Conservation (phyloP, 2,888 invertebrate genomes). For the Marronus borbonicus region DNA sequence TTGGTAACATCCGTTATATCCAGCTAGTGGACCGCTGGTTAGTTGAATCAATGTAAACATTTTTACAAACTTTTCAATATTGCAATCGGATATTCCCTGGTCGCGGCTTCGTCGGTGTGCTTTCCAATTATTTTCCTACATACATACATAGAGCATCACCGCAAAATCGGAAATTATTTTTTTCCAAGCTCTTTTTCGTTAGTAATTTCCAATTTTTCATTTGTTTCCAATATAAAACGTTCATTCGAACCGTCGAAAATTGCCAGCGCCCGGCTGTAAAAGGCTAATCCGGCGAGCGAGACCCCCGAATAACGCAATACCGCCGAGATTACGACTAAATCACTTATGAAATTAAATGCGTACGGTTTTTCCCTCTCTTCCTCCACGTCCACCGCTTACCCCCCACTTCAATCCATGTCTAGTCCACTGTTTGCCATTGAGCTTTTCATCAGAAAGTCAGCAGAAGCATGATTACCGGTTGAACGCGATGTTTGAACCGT, state of each 20-base stretch:
- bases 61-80: too few relatives aligned
- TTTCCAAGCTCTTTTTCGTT: background rate
- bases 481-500: background rate
- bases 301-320: conserved; percentile 22
- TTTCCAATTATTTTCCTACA: too few relatives aligned
- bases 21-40: too few relatives aligned
- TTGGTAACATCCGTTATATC: too few relatives aligned
- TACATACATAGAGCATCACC: too few relatives aligned
- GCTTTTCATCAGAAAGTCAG: background rate
- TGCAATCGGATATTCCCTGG: too few relatives aligned
- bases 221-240: background rate
- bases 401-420: background rate
- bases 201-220: background rate
- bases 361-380: conserved; percentile 1
- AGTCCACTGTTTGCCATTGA: background rate
- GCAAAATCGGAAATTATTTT: background rate
- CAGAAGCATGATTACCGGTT: conserved; percentile 26
- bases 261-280: conserved; percentile 2
- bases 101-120: too few relatives aligned
- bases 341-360: conserved; percentile 45
- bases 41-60: too few relatives aligned
- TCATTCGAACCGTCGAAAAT: conserved; percentile 26
- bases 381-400: background rate
- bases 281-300: conserved; percentile 2
- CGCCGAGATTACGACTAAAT: conserved; percentile 42